Percentiles rank a stretch among this genome's conserved stretches.
These are phyloP conservation scores for Pachycephala philippinensis DNA, from an alignment of 2,113 vertebrate genomes.

Conservation along the genomic window DNA sequence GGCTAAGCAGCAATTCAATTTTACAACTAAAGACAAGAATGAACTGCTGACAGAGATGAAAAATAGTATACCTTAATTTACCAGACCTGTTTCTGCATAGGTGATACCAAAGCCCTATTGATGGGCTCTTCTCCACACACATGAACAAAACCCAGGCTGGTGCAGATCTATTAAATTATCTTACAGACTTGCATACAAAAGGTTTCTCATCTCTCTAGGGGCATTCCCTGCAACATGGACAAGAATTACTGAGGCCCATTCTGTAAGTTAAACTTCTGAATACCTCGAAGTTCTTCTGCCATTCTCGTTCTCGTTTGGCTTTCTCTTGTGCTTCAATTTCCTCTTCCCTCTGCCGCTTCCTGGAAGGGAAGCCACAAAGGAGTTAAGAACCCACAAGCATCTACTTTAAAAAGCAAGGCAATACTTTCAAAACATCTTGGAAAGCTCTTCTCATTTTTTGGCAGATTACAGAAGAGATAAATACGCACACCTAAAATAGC, in stretches of 20 bases:
- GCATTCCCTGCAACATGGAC: background rate
- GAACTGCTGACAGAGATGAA: background rate
- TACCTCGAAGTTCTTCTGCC: slow-evolving; percentile 99
- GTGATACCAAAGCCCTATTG: background rate
- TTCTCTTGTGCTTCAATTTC: slow-evolving; percentile 95
- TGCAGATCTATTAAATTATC: background rate
- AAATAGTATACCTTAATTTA: background rate
- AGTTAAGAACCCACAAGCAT: background rate
- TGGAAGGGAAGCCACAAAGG: slow-evolving; percentile 59
- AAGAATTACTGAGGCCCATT: background rate
- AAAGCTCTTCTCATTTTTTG: background rate
- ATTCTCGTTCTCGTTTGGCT: slow-evolving; percentile 92
- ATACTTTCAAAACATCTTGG: background rate
- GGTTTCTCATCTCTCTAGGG: background rate
- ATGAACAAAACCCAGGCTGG: background rate
- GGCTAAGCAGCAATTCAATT: background rate
- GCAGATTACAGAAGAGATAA: background rate
- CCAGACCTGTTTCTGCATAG: background rate
- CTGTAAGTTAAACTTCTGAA: background rate
- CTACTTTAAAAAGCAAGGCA: background rate
- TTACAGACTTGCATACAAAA: background rate
- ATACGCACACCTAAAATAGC: accelerated
- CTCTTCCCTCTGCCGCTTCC: slow-evolving; percentile 95
- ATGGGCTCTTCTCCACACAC: background rate
- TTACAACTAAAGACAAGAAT: background rate